A percentile compares a stretch with the other conserved stretches of the same genome.
Conservation (phyloP, 2,888 invertebrate genomes). For the Bugulina stolonifera region DNA sequence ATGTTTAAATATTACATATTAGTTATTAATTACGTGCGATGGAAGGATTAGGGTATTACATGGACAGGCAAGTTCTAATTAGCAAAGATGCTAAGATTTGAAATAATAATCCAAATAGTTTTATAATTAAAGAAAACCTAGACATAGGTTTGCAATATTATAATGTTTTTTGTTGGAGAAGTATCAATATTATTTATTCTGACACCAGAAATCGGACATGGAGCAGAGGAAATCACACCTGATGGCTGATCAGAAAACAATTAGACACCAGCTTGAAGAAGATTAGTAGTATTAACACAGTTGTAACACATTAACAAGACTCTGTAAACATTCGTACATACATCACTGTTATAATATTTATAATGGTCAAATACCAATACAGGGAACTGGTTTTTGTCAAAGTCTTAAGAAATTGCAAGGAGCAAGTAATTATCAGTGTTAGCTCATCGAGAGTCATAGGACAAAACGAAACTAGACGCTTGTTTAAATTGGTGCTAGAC, state of each 20-base stretch:
- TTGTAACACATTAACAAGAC: too few species aligned
- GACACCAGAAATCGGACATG: slow-evolving; percentile 16
- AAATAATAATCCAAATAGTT: slow-evolving; percentile 3
- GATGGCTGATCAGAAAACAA: slow-evolving; percentile 13
- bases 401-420: too few species aligned
- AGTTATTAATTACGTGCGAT: slow-evolving; percentile 8
- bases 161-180: too few species aligned
- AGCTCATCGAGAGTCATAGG: too few species aligned
- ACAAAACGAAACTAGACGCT: too few species aligned
- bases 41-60: not conserved
- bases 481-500: too few species aligned
- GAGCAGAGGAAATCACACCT: not conserved
- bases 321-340: too few species aligned
- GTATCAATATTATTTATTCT: not conserved
- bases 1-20: not conserved
- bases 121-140: not conserved
- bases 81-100: not conserved
- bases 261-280: not conserved
- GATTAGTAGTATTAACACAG: too few species aligned
- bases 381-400: too few species aligned
- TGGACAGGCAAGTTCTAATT: not conserved
- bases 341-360: too few species aligned
- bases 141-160: not conserved
- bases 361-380: too few species aligned
- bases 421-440: too few species aligned